phyloP scores from a whole-genome alignment of 2,113 vertebrate species.

The Sigmodon hispidus region DNA sequence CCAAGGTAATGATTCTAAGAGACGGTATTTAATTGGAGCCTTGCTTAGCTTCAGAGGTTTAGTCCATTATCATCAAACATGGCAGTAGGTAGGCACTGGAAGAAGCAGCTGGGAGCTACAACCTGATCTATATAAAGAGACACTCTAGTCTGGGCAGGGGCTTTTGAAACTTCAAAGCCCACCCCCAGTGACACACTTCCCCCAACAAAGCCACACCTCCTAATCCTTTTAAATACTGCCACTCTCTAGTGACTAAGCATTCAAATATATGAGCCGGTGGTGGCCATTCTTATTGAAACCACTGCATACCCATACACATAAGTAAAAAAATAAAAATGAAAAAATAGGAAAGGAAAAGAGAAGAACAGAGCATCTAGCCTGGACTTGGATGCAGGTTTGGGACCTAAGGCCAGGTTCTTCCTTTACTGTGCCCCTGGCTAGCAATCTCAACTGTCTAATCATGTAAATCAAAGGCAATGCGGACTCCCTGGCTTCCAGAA shows the following conservation, averaged over 20 bases:
- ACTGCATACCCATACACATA: not conserved
- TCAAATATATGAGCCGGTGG: not conserved
- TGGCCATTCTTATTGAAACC: not conserved
- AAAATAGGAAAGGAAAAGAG: not conserved
- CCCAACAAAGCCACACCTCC: not conserved
- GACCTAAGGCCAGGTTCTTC: not conserved
- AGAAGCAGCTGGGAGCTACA: not conserved
- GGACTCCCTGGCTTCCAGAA: too few species aligned
- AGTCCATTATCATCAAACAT: not conserved
- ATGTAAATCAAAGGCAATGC: rapidly evolving
- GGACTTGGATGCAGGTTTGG: not conserved
- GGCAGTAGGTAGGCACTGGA: not conserved
- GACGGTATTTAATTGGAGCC: not conserved
- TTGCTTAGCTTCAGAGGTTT: not conserved
- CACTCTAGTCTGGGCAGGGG: not conserved
- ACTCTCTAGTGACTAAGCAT: not conserved
- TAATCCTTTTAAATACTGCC: not conserved
- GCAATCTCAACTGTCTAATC: not conserved
- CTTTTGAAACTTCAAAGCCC: not conserved
- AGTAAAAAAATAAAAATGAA: too few species aligned
- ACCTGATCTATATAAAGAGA: not conserved
- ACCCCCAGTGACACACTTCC: not conserved
- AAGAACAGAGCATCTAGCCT: not conserved
- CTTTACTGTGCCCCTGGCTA: not conserved
- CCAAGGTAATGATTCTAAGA: not conserved